Conservation (phyloP, 2,888 invertebrate genomes). For the Selenia dentaria region DNA sequence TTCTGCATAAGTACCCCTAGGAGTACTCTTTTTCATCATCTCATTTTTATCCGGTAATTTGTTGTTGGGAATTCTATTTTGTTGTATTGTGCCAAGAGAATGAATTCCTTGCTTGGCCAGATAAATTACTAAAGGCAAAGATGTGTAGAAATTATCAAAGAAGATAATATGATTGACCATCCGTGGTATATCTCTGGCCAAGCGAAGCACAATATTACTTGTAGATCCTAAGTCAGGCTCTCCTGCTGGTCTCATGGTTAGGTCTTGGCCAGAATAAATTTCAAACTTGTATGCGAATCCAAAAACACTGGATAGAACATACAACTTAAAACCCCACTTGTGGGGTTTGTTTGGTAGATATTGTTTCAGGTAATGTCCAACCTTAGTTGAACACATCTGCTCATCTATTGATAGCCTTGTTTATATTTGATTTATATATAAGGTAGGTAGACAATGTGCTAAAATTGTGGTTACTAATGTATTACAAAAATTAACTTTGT, state of each 20-base stretch:
- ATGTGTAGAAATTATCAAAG: slow-evolving; percentile 46
- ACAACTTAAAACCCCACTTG: slow-evolving; percentile 45
- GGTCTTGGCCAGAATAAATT: slow-evolving; percentile 35
- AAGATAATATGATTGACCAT: slow-evolving; percentile 40
- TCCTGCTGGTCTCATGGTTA: slow-evolving; percentile 46
- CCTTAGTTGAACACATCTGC: no score
- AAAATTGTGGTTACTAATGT: no score
- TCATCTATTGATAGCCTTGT: no score
- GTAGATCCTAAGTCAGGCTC: slow-evolving; percentile 40
- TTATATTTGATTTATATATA: no score
- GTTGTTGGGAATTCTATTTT: slow-evolving; percentile 46
- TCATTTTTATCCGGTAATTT: slow-evolving; percentile 47
- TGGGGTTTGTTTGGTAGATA: no score
- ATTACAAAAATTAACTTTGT: no score
- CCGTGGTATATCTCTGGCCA: slow-evolving; percentile 41
- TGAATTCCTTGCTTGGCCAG: slow-evolving; percentile 44
- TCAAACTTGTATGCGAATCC: slow-evolving; percentile 30
- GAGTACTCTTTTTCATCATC: slow-evolving; percentile 23
- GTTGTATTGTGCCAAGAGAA: slow-evolving; percentile 44
- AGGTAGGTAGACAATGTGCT: no score
- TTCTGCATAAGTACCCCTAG: no score
- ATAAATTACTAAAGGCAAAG: slow-evolving; percentile 39
- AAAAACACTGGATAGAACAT: slow-evolving; percentile 34
- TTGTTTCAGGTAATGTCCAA: no score
- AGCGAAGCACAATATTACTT: slow-evolving; percentile 39